Evolutionary conservation across 2,888 invertebrate genomes (phyloP), one percentile per base, ranked within the genome.

Genomic region (Amphipyra berbera): DNA sequence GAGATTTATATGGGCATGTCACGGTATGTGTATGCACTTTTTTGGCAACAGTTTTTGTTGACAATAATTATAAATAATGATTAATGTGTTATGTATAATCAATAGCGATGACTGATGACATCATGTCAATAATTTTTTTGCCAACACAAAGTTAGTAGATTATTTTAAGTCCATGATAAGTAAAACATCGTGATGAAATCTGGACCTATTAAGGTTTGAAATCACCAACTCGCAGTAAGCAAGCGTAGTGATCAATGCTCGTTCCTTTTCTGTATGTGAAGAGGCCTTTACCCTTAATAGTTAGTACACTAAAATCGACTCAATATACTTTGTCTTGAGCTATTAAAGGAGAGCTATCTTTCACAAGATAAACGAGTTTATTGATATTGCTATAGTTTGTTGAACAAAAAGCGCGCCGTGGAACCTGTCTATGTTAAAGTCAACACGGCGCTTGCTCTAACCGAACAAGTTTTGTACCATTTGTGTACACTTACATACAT

Each of bases 401-500:
- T 66, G 74, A 75, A 87, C 85, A 86, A 88, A 88, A 88, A 85
- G 80, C 79, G 68, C 80, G 71, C 68, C 73, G 72, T 73, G 74
- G 82, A 89, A 90, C 90, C 88, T 85, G 90, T 85, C 85, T 76
- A 82, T 82, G 83, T 73, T 85, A 84, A 85, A 90, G 89, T 87
- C 88, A 87, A 89, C 78, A 80, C 80, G 78, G 81, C 81, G 82
- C 81, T 85, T 82, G 75, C 81, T 75, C 85, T 83, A 79, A 82
- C 85, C 82, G 82, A 87, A 88, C 92, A 78, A 85, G 92, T 93
- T 91, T 86, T 81, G 76, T 83, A 83, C 82, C 81, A 82, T 87
- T 81, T 85, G 81, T 83, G 75, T 81, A 70, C 74, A 81, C 80
- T 75, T 83, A 77, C 78, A 79, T 73, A 76, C 81, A 74, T 84